A percentile compares a stretch with the other conserved stretches of the same genome.
phyloP scores from a whole-genome alignment of 1,140 invertebrate species.

The Macrocentrus cingulum region DNA sequence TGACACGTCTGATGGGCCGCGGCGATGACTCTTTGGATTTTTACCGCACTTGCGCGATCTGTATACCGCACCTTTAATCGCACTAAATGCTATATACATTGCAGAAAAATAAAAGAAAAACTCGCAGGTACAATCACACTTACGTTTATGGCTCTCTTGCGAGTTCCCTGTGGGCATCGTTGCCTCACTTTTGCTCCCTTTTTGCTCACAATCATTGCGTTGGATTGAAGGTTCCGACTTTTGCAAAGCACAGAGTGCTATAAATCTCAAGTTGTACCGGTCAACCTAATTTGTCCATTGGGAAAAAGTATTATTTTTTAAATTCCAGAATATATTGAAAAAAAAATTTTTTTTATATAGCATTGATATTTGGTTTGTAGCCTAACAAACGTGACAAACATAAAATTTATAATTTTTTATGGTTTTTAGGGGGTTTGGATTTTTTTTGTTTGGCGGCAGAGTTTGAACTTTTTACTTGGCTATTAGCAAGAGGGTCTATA shows the following conservation, averaged over 20 bases:
- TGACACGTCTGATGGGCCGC: not conserved
- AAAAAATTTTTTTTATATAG: too few species aligned
- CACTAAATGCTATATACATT: constrained; percentile 1
- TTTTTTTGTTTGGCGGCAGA: too few species aligned
- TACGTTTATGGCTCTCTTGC: constrained; percentile 3
- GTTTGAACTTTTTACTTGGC: constrained; percentile 47
- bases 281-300: too few species aligned
- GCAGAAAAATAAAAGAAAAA: not conserved
- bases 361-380: too few species aligned
- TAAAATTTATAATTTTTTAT: too few species aligned
- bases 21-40: not conserved
- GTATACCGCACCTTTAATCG: constrained; percentile 9
- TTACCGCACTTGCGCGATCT: not conserved
- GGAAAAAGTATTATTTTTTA: too few species aligned
- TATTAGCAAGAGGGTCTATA: constrained; percentile 49
- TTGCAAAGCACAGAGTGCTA: not conserved
- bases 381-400: too few species aligned
- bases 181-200: not conserved
- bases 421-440: too few species aligned
- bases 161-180: not conserved
- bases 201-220: not conserved
- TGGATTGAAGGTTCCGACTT: not conserved
- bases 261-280: not conserved
- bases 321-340: too few species aligned
- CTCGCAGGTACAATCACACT: not conserved